These are phyloP conservation scores for Pocillopora meandrina DNA, from an alignment of 92 coral and sea anemone species.

Conservation along the genomic window DNA sequence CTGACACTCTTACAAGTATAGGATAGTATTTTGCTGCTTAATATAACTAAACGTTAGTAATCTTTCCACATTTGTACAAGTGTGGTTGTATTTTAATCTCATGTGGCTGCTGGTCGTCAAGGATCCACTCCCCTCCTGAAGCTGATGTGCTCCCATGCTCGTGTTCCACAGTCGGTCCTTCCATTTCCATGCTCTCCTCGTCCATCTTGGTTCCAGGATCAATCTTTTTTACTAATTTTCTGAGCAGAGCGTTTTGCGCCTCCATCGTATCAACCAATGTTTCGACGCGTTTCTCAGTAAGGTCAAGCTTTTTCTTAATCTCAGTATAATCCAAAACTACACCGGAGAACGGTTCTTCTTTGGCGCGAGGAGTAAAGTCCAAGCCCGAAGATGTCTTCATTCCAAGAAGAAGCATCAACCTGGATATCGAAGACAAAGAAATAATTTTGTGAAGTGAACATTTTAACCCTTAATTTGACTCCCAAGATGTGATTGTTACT, in stretches of 20 bases:
- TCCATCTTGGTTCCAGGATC: slow-evolving; percentile 53
- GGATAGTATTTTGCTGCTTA: too few relatives aligned
- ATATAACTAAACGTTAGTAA: too few relatives aligned
- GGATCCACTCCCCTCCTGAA: not conserved
- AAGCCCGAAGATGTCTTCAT: not conserved
- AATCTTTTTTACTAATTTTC: slow-evolving; percentile 58
- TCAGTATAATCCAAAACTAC: slow-evolving; percentile 25
- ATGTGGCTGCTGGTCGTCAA: not conserved
- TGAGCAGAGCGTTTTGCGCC: slow-evolving; percentile 63
- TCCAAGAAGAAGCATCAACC: slow-evolving; percentile 29
- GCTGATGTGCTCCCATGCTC: not conserved
- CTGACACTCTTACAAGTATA: too few relatives aligned
- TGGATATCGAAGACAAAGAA: not conserved
- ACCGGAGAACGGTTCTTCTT: not conserved
- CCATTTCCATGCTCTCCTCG: not conserved
- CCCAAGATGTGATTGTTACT: too few relatives aligned
- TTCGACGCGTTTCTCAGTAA: slow-evolving; percentile 72
- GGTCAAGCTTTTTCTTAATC: slow-evolving; percentile 56
- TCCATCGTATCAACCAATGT: slow-evolving; percentile 50
- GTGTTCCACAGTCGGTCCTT: not conserved
- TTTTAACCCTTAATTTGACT: not conserved
- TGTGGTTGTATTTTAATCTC: not conserved
- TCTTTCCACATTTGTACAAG: too few relatives aligned
- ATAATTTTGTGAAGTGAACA: not conserved
- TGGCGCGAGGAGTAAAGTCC: slow-evolving; percentile 27